Evolutionary conservation across 2,797 vertebrate species (phyloP).

Genomic region (Phaenicophaeus curvirostris): DNA sequence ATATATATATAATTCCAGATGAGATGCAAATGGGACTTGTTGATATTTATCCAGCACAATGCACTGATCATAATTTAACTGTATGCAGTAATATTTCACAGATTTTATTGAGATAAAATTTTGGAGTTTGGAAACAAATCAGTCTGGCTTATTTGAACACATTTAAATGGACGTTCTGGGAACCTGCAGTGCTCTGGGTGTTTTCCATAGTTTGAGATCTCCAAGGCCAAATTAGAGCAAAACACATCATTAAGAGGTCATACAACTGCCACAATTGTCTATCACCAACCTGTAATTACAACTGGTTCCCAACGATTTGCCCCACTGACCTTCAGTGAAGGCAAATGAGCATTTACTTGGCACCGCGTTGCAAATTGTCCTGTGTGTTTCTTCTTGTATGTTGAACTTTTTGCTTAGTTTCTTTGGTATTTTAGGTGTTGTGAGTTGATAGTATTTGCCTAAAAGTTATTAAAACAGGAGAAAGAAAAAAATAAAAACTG

Average conservation of each 20-base stretch:
- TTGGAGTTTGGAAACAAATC: constrained; percentile 4
- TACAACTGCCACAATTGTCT: constrained; percentile 3
- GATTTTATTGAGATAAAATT: constrained; percentile 4
- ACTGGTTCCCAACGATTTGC: constrained; percentile 21
- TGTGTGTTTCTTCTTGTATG: background rate
- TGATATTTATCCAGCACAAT: background rate
- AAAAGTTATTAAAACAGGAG: background rate
- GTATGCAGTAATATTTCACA: background rate
- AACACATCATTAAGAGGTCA: background rate
- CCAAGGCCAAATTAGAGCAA: constrained; percentile 16
- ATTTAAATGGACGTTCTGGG: background rate
- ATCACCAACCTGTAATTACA: constrained; percentile 39
- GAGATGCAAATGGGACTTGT: background rate
- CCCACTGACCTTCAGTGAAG: constrained; percentile 19
- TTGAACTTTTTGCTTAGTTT: background rate
- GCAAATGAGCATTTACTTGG: background rate
- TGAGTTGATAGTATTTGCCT: background rate
- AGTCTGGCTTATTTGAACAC: constrained; percentile 5
- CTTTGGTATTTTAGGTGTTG: background rate
- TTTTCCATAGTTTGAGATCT: constrained; percentile 18
- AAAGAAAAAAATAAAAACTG: background rate
- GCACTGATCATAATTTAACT: background rate
- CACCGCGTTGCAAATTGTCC: background rate
- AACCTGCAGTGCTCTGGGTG: background rate
- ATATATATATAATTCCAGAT: constrained; percentile 13